Evolutionary conservation across 2,888 invertebrate genomes (phyloP).

Genomic region (Agrochola circellaris): DNA sequence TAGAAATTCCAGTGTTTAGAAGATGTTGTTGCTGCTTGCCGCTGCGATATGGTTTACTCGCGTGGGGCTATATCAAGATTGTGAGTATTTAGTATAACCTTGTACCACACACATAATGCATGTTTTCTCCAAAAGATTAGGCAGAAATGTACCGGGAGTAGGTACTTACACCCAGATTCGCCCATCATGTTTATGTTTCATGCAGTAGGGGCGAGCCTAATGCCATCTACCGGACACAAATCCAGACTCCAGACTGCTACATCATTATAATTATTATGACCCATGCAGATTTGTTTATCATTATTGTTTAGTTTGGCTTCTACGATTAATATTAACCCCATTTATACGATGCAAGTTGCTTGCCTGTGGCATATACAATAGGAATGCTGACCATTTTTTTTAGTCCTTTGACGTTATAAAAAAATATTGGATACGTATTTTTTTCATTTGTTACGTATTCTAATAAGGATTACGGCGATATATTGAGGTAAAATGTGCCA

Average conservation of each 20-base stretch:
- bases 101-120: background rate
- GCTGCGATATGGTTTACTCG: conserved; percentile 74
- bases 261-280: background rate
- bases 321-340: background rate
- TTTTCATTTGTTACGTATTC: too few relatives aligned
- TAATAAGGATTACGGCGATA: too few relatives aligned
- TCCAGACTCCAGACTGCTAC: background rate
- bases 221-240: background rate
- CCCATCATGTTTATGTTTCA: too few relatives aligned
- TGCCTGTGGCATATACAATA: background rate
- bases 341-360: background rate
- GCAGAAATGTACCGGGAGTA: background rate
- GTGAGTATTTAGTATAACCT: conserved; percentile 55
- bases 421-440: too few relatives aligned
- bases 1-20: conserved; percentile 68
- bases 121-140: background rate
- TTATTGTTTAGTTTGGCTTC: background rate
- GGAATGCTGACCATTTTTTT: too few relatives aligned
- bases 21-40: conserved; percentile 77
- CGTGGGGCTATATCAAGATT: conserved; percentile 72
- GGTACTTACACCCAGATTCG: too few relatives aligned
- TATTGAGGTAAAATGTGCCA: too few relatives aligned
- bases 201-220: too few relatives aligned
- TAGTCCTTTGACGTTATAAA: too few relatives aligned
- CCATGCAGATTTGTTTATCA: background rate